A percentile compares a stretch with the other conserved stretches of the same genome.
phyloP scores from a whole-genome alignment of 2,888 invertebrate genomes.

The Bhutanitis thaidina region DNA sequence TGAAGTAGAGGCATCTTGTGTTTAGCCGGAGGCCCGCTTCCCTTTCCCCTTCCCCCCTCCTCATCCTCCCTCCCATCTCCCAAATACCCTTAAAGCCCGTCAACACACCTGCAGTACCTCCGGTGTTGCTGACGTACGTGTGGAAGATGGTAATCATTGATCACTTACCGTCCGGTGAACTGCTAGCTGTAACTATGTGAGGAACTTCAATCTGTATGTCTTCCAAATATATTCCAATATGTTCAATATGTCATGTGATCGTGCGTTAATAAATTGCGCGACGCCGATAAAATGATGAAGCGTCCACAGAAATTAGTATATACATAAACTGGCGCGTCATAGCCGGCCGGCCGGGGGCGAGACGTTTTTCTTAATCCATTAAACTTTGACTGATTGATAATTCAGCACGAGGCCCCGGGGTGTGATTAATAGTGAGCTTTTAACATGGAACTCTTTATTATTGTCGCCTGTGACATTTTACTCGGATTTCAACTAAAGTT shows the following conservation, averaged over 20 bases:
- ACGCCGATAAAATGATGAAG: constrained; percentile 11
- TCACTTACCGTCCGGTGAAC: too few species aligned
- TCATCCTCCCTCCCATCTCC: too few species aligned
- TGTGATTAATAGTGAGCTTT: constrained; percentile 31
- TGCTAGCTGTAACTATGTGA: too few species aligned
- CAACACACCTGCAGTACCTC: too few species aligned
- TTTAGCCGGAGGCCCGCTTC: too few species aligned
- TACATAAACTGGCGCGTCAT: constrained; percentile 13
- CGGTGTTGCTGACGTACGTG: too few species aligned
- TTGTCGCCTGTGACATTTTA: constrained; percentile 25
- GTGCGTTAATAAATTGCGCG: constrained; percentile 10
- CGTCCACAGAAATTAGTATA: constrained; percentile 16
- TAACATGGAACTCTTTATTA: constrained; percentile 23
- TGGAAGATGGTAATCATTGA: too few species aligned
- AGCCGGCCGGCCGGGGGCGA: constrained; percentile 3
- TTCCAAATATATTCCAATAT: too few species aligned
- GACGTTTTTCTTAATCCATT: constrained; percentile 15
- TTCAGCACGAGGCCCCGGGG: constrained; percentile 24
- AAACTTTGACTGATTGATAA: constrained; percentile 30
- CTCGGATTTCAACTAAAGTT: constrained; percentile 9
- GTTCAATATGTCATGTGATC: background rate
- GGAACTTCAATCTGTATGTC: too few species aligned
- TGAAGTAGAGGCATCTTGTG: too few species aligned
- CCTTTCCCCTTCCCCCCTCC: too few species aligned
- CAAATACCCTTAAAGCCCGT: too few species aligned